Evolutionary conservation across 2,888 invertebrate genomes (phyloP), one percentile per base, ranked within the genome.

Genomic region (Marronus borbonicus): DNA sequence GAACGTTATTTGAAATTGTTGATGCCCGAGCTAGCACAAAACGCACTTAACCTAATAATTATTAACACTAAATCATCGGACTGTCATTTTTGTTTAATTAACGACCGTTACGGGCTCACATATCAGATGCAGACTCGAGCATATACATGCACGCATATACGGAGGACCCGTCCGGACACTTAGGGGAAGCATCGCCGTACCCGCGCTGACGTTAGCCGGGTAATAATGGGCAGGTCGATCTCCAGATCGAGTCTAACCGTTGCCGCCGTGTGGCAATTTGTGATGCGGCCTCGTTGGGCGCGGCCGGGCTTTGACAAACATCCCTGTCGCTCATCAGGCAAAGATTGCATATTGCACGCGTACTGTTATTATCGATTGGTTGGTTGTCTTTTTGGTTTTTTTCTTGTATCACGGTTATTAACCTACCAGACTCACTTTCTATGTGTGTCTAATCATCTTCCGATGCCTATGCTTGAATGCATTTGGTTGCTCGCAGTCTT

Each of bases 61-160:
- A 87, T 85, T 85, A 85, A 83, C 84, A 86, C 86, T 87, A 87
- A 87, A 87, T 87, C 86, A 86, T 85, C 80, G 82, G 82, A 82
- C 85, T 87, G 86, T 86, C 86, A 85, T 85, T 86, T 86, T 86
- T 86, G 86, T 86, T 87, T 87, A 87, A 86, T 87, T 86, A 87
- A 86, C 85, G 84, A 83, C 83, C 80, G 62, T 62, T 44, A 39
- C 76, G 80, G 79, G 80, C 24, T 44, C 80, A 80, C 81, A 83
- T 86, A 86, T 86, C 86, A 85, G 86, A 86, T 86, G 85, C 84
- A 85, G 85, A 86, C 55, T 20, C 85, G 84, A 85, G 82, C 82
- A 82, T 80, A 82, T 82, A 69, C 76, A 85, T 85, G 84, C 85
- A 82, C 82, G 82, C 80, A 81, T 12, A 44, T 44, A 44, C 44